A percentile compares a stretch with the other conserved stretches of the same genome.
Conservation (phyloP, 2,113 vertebrate species). For the Phalacrocorax aristotelis region DNA sequence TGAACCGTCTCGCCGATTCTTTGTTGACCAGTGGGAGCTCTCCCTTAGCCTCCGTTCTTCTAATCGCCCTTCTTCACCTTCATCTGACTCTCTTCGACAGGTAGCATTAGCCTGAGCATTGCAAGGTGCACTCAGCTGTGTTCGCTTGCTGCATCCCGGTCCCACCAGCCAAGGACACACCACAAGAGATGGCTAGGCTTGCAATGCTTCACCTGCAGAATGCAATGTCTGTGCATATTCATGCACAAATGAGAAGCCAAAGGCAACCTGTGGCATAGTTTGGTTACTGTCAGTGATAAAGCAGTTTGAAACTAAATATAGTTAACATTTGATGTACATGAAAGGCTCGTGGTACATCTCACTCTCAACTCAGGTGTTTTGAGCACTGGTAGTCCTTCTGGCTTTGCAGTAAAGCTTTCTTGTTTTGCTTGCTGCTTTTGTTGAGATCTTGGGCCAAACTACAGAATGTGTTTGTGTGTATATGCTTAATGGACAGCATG, state of each 20-base stretch:
- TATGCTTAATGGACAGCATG: not conserved
- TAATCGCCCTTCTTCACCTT: slow-evolving; percentile 76
- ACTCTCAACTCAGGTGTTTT: not conserved
- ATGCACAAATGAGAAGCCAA: not conserved
- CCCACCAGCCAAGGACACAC: not conserved
- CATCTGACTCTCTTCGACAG: slow-evolving; percentile 86
- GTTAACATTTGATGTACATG: not conserved
- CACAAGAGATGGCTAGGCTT: not conserved
- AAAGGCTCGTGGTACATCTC: not conserved
- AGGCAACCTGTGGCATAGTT: not conserved
- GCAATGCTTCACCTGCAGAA: slow-evolving; percentile 14
- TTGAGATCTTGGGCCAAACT: not conserved
- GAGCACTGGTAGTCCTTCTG: not conserved
- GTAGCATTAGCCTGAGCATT: slow-evolving; percentile 74
- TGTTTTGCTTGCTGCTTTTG: not conserved
- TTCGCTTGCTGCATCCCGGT: not conserved
- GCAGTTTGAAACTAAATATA: not conserved
- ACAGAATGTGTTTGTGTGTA: not conserved
- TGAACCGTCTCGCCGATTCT: slow-evolving; percentile 83
- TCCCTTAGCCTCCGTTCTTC: slow-evolving; percentile 76
- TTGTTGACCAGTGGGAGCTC: slow-evolving; percentile 89
- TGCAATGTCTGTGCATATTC: not conserved
- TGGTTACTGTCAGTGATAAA: not conserved
- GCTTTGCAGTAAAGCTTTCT: not conserved
- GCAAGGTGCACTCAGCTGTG: slow-evolving; percentile 1